Evolutionary conservation across 2,113 vertebrate species (phyloP).

Genomic region (Periophthalmodon schlosseri): DNA sequence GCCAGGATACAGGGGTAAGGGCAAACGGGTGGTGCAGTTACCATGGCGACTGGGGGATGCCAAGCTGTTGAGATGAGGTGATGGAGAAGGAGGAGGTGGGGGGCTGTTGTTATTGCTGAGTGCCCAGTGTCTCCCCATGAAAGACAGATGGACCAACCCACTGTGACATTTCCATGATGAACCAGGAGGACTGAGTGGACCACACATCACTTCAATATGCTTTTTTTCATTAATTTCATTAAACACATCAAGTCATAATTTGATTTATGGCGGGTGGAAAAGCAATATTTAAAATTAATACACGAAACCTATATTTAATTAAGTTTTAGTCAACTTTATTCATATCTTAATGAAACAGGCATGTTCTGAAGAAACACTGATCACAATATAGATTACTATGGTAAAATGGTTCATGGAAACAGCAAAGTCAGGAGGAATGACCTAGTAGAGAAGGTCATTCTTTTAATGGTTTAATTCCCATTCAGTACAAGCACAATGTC

Average conservation of each 20-base stretch:
- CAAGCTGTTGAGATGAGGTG: constrained; percentile 51
- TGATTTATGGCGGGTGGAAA: not conserved
- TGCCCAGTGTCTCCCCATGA: constrained; percentile 9
- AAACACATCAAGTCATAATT: not conserved
- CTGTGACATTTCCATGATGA: constrained; percentile 17
- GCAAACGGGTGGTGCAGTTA: constrained; percentile 61
- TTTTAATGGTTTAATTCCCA: not conserved
- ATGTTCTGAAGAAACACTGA: not conserved
- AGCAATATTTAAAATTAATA: not conserved
- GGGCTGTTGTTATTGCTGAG: constrained; percentile 22
- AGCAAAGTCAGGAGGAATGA: not conserved
- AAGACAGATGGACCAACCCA: constrained; percentile 40
- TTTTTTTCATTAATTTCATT: not conserved
- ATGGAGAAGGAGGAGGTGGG: constrained; percentile 18
- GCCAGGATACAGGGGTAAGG: constrained; percentile 73
- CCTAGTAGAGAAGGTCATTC: not conserved
- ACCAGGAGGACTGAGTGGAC: not conserved
- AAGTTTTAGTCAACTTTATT: not conserved
- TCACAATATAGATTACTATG: too few species aligned
- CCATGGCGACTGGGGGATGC: constrained; percentile 63
- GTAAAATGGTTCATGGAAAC: not conserved
- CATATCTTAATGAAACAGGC: not conserved
- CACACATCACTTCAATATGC: not conserved
- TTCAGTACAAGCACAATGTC: not conserved
- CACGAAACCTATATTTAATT: not conserved